phyloP scores from a whole-genome alignment of 2,888 invertebrate species.

The Ormia ochracea region DNA sequence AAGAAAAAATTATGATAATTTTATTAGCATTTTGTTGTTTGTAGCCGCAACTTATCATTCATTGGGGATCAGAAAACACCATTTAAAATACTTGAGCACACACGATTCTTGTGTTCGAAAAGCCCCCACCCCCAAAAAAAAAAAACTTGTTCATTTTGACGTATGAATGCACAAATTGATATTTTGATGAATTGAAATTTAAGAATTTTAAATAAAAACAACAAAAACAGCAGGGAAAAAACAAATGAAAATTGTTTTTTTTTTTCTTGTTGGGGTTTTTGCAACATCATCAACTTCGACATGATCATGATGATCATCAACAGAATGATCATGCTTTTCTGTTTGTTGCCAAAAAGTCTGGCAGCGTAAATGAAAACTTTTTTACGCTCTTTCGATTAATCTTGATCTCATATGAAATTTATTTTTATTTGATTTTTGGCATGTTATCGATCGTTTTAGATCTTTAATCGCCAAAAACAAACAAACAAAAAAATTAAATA shows the following conservation, averaged over 20 bases:
- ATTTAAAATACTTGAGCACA: slow-evolving; percentile 17
- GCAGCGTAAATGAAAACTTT: slow-evolving; percentile 56
- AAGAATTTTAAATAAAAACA: slow-evolving; percentile 26
- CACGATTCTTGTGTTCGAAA: slow-evolving; percentile 17
- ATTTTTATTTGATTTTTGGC: slow-evolving; percentile 46
- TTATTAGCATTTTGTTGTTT: slow-evolving; percentile 25
- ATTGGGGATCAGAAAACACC: slow-evolving; percentile 14
- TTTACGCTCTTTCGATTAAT: slow-evolving; percentile 44
- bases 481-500: background rate
- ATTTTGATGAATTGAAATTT: slow-evolving; percentile 46
- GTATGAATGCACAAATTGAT: slow-evolving; percentile 6
- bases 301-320: background rate
- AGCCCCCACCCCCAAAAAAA: background rate
- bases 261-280: slow-evolving; percentile 20
- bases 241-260: slow-evolving; percentile 34
- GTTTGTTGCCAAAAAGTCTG: slow-evolving; percentile 62
- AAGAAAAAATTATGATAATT: slow-evolving; percentile 1
- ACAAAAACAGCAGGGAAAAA: background rate
- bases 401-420: slow-evolving; percentile 40
- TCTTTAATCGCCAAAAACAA: slow-evolving; percentile 21
- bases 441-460: slow-evolving; percentile 40
- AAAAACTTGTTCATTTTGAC: background rate
- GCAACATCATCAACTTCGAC: slow-evolving; percentile 40
- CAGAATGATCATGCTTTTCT: slow-evolving; percentile 26
- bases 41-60: slow-evolving; percentile 4